phyloP scores from a whole-genome alignment of 2,113 vertebrate species.

The Takifugu flavidus region DNA sequence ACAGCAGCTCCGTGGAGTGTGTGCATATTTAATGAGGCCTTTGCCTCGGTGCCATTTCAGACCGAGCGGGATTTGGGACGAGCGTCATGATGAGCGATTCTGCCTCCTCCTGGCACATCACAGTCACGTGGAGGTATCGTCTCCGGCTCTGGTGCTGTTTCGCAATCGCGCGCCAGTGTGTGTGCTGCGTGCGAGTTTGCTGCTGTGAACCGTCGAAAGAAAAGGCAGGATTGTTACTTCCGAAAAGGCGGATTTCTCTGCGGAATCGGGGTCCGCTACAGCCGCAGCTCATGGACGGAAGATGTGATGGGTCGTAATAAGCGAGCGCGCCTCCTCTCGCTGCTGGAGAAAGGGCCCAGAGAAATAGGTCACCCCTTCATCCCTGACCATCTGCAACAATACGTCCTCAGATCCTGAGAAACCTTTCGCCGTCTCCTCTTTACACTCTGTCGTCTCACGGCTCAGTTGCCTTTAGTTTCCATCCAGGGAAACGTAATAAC shows the following conservation, averaged over 20 bases:
- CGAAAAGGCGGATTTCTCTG: too few species aligned
- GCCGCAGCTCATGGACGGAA: background rate
- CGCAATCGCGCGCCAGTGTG: background rate
- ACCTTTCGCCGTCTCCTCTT: slow-evolving; percentile 26
- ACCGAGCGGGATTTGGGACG: slow-evolving; percentile 32
- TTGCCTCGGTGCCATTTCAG: slow-evolving; percentile 33
- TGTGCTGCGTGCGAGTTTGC: too few species aligned
- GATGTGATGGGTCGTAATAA: slow-evolving; percentile 43
- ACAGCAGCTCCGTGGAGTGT: slow-evolving; percentile 27
- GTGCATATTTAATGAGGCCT: slow-evolving; percentile 60
- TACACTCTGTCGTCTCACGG: too few species aligned
- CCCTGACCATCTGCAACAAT: slow-evolving; percentile 34
- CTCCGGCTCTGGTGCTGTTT: slow-evolving; percentile 23
- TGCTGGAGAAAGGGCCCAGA: slow-evolving; percentile 43
- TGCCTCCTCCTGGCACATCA: slow-evolving; percentile 39
- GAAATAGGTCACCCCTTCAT: slow-evolving; percentile 35
- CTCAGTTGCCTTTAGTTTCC: too few species aligned
- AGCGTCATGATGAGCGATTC: slow-evolving; percentile 59
- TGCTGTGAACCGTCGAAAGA: too few species aligned
- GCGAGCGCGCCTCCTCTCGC: slow-evolving; percentile 22
- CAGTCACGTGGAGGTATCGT: slow-evolving; percentile 53
- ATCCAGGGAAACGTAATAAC: too few species aligned
- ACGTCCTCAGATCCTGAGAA: slow-evolving; percentile 11
- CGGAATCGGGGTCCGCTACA: too few species aligned
- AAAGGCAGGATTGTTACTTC: too few species aligned